Conservation (phyloP, 1,140 invertebrate species). For the Trichogramma pretiosum region DNA sequence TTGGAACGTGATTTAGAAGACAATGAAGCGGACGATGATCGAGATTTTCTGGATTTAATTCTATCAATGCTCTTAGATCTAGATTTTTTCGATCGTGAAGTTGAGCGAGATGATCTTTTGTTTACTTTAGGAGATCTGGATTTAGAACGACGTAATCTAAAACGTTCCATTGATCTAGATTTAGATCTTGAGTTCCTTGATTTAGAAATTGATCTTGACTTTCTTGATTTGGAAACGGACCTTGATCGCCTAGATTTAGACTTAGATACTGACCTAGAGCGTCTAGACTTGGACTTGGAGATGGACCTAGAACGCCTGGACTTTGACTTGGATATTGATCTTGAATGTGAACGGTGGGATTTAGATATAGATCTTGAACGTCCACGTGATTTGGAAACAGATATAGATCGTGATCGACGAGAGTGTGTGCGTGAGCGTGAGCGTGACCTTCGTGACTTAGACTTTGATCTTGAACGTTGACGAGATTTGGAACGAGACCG, state of each 20-base stretch:
- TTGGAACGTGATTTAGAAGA: constrained; percentile 38
- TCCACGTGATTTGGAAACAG: constrained; percentile 39
- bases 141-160: too few species aligned
- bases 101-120: constrained; percentile 26
- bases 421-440: constrained; percentile 28
- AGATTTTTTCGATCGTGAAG: constrained; percentile 35
- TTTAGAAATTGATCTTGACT: constrained; percentile 27
- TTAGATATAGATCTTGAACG: constrained; percentile 30
- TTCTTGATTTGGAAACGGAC: constrained; percentile 34
- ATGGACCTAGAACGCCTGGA: constrained; percentile 26
- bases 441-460: constrained; percentile 23
- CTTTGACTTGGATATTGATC: constrained; percentile 28
- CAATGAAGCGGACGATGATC: constrained; percentile 38
- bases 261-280: constrained; percentile 28
- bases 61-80: constrained; percentile 37
- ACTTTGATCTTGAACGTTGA: constrained; percentile 32
- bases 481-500: constrained; percentile 32
- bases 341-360: constrained; percentile 26
- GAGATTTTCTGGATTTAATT: constrained; percentile 38
- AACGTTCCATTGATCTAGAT: constrained; percentile 26
- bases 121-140: constrained; percentile 32
- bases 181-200: constrained; percentile 31
- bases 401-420: constrained; percentile 29
- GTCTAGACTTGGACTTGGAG: constrained; percentile 32
- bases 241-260: constrained; percentile 36